Conservation (phyloP, 1,140 invertebrate species). For the Ostrea denselamellosa region DNA sequence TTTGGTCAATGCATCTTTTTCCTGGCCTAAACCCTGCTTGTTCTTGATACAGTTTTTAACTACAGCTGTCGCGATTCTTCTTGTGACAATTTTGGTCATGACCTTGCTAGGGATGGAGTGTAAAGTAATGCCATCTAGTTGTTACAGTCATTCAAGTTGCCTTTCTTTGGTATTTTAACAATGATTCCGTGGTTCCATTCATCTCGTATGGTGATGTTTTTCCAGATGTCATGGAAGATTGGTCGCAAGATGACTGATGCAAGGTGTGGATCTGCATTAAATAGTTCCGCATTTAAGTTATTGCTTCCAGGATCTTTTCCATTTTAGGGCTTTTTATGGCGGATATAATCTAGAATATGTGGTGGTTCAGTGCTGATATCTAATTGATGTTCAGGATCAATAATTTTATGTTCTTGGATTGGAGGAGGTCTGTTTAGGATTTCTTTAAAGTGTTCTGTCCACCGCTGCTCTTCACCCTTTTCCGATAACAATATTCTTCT, state of each 20-base stretch:
- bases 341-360: neutral
- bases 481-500: neutral
- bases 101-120: slow-evolving; percentile 36
- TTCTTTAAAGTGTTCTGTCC: neutral
- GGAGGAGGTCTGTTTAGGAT: neutral
- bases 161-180: slow-evolving; percentile 40
- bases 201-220: neutral
- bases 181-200: slow-evolving; percentile 35
- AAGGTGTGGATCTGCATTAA: neutral
- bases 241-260: neutral
- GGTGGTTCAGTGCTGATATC: neutral
- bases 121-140: slow-evolving; percentile 38
- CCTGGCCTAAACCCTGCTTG: no score
- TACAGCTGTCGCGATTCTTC: no score
- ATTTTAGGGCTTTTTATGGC: neutral
- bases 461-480: neutral
- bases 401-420: neutral
- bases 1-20: no score
- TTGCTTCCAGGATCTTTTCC: no score
- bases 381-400: neutral
- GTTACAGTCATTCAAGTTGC: no score
- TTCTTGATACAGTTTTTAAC: no score
- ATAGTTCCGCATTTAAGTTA: slow-evolving; percentile 43
- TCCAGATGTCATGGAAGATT: slow-evolving; percentile 10
- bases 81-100: slow-evolving; percentile 39